Conservation (phyloP, 1,140 invertebrate genomes). For the Linepithema humile region DNA sequence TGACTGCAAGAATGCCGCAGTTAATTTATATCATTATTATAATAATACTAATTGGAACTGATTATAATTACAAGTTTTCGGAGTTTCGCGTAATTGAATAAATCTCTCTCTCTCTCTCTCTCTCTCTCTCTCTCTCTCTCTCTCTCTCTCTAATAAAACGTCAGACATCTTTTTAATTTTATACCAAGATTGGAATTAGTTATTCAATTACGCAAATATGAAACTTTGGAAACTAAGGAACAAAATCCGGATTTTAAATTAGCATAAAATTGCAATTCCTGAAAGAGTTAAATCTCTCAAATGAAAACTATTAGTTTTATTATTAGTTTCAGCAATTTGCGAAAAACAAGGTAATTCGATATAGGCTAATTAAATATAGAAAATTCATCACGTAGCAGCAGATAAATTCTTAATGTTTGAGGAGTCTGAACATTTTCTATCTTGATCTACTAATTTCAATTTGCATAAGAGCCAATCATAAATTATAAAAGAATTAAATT, state of each 20-base stretch:
- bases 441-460: neutral
- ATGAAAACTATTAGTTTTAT: neutral
- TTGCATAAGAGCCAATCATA: neutral
- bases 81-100: constrained; percentile 28
- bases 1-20: neutral
- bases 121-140: too few relatives aligned
- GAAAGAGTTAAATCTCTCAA: neutral
- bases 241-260: constrained; percentile 19
- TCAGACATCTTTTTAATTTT: constrained; percentile 15
- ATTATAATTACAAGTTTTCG: neutral
- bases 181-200: constrained; percentile 31
- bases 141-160: constrained; percentile 4
- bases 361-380: neutral
- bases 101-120: too few relatives aligned
- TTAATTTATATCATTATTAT: neutral
- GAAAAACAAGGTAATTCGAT: neutral
- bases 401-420: neutral
- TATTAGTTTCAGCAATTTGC: neutral
- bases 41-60: neutral
- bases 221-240: constrained; percentile 21
- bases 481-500: constrained; percentile 12
- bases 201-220: constrained; percentile 43
- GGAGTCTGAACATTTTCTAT: too few relatives aligned
- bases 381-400: neutral
- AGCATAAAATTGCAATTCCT: constrained; percentile 22